phyloP scores from a whole-genome alignment of 2,888 invertebrate species.

The Keiferia lycopersicella region DNA sequence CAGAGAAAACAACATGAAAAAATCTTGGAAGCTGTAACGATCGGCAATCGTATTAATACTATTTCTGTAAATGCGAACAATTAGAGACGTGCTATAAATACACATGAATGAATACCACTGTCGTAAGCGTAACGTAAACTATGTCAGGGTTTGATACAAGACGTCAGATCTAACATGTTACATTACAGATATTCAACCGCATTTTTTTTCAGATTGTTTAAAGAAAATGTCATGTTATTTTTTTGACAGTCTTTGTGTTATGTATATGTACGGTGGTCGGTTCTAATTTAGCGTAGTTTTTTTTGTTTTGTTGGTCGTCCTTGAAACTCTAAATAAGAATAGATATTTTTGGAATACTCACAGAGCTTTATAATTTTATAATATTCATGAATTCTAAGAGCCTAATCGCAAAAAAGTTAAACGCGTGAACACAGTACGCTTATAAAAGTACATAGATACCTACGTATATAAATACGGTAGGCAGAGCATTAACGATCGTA shows the following conservation, averaged over 20 bases:
- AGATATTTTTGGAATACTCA: too few species aligned
- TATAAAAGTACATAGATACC: too few species aligned
- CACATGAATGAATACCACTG: constrained; percentile 6
- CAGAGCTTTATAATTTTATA: too few species aligned
- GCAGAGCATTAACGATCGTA: too few species aligned
- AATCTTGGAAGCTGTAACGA: too few species aligned
- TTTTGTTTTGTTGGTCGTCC: too few species aligned
- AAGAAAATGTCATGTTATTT: not conserved
- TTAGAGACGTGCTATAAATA: constrained; percentile 8
- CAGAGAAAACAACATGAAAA: too few species aligned
- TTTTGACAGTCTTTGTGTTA: not conserved
- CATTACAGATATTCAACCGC: not conserved
- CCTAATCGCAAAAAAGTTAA: too few species aligned
- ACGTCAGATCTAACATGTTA: not conserved
- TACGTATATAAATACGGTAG: too few species aligned
- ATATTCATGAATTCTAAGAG: too few species aligned
- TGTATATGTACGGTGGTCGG: not conserved
- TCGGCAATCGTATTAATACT: not conserved
- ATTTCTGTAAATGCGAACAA: constrained; percentile 8
- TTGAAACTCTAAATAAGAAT: too few species aligned
- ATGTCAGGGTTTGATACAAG: constrained; percentile 10
- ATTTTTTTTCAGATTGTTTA: not conserved
- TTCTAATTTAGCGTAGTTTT: not conserved
- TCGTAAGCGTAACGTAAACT: not conserved
- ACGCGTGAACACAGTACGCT: too few species aligned